Evolutionary conservation across 2,797 vertebrate genomes (phyloP).

Genomic region (Catostomus latipinnis): DNA sequence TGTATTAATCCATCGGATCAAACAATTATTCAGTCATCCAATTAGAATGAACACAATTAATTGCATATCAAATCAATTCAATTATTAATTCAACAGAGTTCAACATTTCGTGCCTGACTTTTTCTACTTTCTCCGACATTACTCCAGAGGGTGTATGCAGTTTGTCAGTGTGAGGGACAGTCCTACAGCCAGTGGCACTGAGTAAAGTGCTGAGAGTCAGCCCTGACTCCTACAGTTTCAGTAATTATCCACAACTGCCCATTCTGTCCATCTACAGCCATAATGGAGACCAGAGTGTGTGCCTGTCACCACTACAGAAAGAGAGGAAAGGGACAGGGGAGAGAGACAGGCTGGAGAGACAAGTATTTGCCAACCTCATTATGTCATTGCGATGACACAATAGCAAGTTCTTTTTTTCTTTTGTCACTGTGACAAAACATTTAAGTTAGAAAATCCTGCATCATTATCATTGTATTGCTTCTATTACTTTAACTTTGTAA

Average conservation of each 20-base stretch:
- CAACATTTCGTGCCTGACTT: neutral
- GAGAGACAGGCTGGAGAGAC: slow-evolving; percentile 71
- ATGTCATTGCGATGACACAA: slow-evolving; percentile 74
- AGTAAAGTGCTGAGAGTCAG: slow-evolving; percentile 84
- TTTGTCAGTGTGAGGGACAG: slow-evolving; percentile 77
- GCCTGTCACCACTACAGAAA: slow-evolving; percentile 81
- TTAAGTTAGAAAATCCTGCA: slow-evolving; percentile 25
- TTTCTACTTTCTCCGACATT: neutral
- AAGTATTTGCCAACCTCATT: slow-evolving; percentile 80
- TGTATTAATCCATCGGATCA: neutral
- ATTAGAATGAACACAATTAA: neutral
- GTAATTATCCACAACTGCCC: slow-evolving; percentile 82
- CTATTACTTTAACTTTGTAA: neutral
- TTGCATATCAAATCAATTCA: neutral
- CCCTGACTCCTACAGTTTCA: slow-evolving; percentile 80
- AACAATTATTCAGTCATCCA: neutral
- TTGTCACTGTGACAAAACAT: slow-evolving; percentile 42
- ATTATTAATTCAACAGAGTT: neutral
- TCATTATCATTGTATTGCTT: neutral
- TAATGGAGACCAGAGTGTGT: slow-evolving; percentile 79
- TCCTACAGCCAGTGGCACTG: slow-evolving; percentile 77
- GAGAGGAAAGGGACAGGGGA: slow-evolving; percentile 74
- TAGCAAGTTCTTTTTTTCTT: slow-evolving; percentile 51
- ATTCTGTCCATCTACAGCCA: slow-evolving; percentile 78
- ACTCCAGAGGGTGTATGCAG: slow-evolving; percentile 58